A percentile compares a stretch with the other conserved stretches of the same genome.
phyloP scores from a whole-genome alignment of 1,140 invertebrate species.

The Rhopalosiphum padi region DNA sequence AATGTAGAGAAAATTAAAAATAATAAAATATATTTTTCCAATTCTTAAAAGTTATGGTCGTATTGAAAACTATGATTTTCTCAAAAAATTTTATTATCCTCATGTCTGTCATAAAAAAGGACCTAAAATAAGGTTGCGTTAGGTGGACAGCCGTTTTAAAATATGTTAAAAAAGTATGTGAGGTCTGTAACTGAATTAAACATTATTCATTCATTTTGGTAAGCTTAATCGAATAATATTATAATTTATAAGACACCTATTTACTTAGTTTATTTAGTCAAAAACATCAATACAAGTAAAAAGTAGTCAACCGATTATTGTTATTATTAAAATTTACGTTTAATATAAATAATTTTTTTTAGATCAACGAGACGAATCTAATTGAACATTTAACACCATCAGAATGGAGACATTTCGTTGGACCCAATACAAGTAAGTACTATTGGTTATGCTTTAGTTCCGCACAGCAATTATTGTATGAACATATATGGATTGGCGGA shows the following conservation, averaged over 20 bases:
- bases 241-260: not conserved
- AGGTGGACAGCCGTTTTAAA: not conserved
- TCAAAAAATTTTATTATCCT: not conserved
- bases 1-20: too few species aligned
- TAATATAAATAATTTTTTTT: slow-evolving; percentile 13
- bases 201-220: not conserved
- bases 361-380: slow-evolving; percentile 55
- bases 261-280: too few species aligned
- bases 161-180: not conserved
- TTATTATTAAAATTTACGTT: not conserved
- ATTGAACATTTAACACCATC: slow-evolving; percentile 50
- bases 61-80: not conserved
- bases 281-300: not conserved
- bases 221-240: not conserved
- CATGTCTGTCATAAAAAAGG: not conserved
- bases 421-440: slow-evolving; percentile 23
- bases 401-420: slow-evolving; percentile 54
- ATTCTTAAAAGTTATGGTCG: not conserved
- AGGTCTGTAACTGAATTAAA: not conserved
- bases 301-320: not conserved
- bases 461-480: not conserved
- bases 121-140: not conserved
- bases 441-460: slow-evolving; percentile 37
- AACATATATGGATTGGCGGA: not conserved
- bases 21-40: not conserved